Base-by-base conservation (phyloP, 2,797 vertebrate genomes). In the Catamblyrhynchus diadema region DNA sequence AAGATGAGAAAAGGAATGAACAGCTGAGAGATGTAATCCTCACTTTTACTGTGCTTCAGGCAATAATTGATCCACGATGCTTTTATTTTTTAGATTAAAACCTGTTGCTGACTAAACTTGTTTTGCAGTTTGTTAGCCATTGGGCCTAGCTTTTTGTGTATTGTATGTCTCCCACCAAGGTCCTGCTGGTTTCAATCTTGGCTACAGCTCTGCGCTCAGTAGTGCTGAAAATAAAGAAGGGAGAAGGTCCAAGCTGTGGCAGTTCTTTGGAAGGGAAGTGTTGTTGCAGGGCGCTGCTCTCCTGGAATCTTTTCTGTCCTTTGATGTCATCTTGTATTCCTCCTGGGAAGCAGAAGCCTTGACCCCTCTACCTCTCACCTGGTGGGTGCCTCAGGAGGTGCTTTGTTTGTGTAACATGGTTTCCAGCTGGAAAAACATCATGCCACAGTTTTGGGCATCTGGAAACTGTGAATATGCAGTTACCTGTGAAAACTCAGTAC, bases 131-230 rank as follows among this genome's bases (percentile, higher is more conserved):
- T 74, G 39, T 35, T 65, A 37, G 86, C 42, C 25, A 4, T 18
- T 44, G 14, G 8, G 32, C 33, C 6, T 30, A 48, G n/a, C 51
- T 28, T 62, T 14, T 59, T 51, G 37, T 66, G 30, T 65, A 57
- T 62, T 33, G 60, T 33, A 4, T 0, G 0, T 69, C 12, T 71
- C 21, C 25, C 57, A 25, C 50, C 51, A 27, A 45, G 24, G 72
- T 90, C 39, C 44, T 53, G 18, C 65, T 71, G 72, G 33, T 23
- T 50, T 86, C 39, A 87, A 8, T 41, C 28, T 74, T 72, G 79
- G 19, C 57, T 24, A 5, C 47, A 28, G 47, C 16, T 81, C 51
- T 72, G 25, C 0, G 0, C n/a, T 78, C n/a, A 12, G n/a, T 27
- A 30, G 33, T 15, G 81, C 44, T 1, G 6, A 65, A 61, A 78